Evolutionary conservation across 2,113 vertebrate species (phyloP).

Genomic region (Lepisosteus osseus): DNA sequence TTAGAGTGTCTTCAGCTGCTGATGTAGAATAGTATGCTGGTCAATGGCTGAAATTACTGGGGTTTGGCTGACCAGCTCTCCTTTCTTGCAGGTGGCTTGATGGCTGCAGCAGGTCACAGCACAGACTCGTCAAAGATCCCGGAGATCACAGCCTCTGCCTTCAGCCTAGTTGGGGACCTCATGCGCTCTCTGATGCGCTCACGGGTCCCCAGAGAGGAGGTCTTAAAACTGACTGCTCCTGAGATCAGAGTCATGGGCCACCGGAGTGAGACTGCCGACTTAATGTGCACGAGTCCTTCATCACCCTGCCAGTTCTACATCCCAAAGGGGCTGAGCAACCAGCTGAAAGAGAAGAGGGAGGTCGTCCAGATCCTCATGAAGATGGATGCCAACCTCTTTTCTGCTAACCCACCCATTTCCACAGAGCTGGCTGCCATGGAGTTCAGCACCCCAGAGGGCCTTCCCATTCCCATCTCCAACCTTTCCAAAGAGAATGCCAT

Average conservation of each 20-base stretch:
- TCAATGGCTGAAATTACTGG: background rate
- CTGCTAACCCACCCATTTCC: conserved; percentile 56
- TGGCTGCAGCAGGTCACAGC: conserved; percentile 38
- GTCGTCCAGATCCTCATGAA: conserved; percentile 64
- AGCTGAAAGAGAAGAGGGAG: conserved; percentile 43
- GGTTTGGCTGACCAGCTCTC: background rate
- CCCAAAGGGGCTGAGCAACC: conserved; percentile 44
- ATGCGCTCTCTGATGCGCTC: conserved; percentile 54
- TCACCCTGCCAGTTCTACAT: conserved; percentile 52
- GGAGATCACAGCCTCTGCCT: conserved; percentile 33
- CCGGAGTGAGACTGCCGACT: conserved; percentile 48
- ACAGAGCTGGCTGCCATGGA: conserved; percentile 67
- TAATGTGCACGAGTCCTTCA: conserved; percentile 46
- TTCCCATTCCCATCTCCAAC: conserved; percentile 48
- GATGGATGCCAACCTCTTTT: conserved; percentile 37
- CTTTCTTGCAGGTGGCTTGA: conserved; percentile 48
- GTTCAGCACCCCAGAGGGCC: conserved; percentile 60
- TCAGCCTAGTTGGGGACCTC: conserved; percentile 49
- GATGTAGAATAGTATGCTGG: background rate
- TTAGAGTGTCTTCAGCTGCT: background rate
- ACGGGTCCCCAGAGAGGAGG: conserved; percentile 36
- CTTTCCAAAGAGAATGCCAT: conserved; percentile 57
- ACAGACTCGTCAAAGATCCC: conserved; percentile 7
- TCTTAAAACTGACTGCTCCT: conserved; percentile 44
- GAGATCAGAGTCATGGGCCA: conserved; percentile 53